These are phyloP conservation scores for Pteruthius melanotis DNA, from an alignment of 2,113 vertebrate genomes.

Conservation along the genomic window DNA sequence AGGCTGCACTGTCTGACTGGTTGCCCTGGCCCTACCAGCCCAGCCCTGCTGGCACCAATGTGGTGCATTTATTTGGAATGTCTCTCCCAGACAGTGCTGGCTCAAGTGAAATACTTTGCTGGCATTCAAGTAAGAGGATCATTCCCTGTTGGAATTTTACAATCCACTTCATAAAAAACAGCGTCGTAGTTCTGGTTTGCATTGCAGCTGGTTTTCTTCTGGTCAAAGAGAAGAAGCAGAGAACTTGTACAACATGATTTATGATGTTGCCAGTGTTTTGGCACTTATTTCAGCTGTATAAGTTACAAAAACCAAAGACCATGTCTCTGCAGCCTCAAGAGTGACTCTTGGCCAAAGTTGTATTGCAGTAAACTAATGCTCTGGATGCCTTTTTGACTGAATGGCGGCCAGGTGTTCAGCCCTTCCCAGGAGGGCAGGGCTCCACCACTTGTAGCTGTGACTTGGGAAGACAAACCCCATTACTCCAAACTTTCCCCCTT, in stretches of 20 bases:
- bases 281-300: not conserved
- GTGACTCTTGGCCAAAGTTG: not conserved
- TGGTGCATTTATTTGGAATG: not conserved
- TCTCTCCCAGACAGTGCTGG: not conserved
- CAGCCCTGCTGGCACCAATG: not conserved
- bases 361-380: not conserved
- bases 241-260: not conserved
- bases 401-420: not conserved
- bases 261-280: not conserved
- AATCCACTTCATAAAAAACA: not conserved
- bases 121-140: not conserved
- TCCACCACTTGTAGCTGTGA: accelerated
- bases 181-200: not conserved
- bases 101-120: not conserved
- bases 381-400: not conserved
- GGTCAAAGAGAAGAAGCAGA: not conserved
- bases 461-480: not conserved
- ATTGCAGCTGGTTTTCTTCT: not conserved
- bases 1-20: not conserved
- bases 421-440: not conserved
- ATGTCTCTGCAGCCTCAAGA: not conserved
- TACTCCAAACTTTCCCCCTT: not conserved
- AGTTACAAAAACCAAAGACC: not conserved
- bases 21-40: not conserved
- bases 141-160: not conserved